Evolutionary conservation across 1,140 invertebrate genomes (phyloP), one percentile per base, ranked within the genome.

Genomic region (Centruroides vittatus): DNA sequence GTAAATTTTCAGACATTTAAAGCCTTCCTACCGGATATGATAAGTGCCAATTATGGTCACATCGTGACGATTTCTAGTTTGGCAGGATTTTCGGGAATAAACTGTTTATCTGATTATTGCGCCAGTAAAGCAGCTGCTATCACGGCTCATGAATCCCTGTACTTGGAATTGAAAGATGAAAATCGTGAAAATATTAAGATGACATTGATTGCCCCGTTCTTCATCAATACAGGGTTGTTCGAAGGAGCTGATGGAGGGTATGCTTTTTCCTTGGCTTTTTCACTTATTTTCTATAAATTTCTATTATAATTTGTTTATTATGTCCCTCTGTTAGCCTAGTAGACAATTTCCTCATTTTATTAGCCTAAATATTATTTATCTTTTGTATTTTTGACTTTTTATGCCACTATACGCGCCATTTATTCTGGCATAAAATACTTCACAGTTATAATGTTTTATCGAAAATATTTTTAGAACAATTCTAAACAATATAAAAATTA

Each of bases 141-240:
- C 58, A 93, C 93, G 36, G 92, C 94, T 72, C 85, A 93, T 68
- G 93, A 96, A 70, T 83, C 91, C 48, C 75, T 94, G n/a, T 78
- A 80, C 59, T 74, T 83, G 6, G 91, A 94, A 73, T 73, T 94
- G 3, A 48, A 56, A 13, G 35, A 51, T 3, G 2, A 78, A 71
- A 72, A 84, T 47, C 78, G 82, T 36, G 80, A 79, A 50, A 88
- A 86, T 52, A 85, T 97, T n/a, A 79, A 87, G 63, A 91, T 88
- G 0, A 94, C 93, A 4, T 82, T 88, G 35, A 82, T 97, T 64
- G 95, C 92, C 72, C 93, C 94, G 1, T 97, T 86, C 76, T 95
- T 90, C 72, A 94, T 96, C 61, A 83, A 88, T 69, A 98, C 93
- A 7, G 93, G 93, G 66, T 94, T 98, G 91, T 97, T 98, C 69